Evolutionary conservation across 2,888 invertebrate species (phyloP).

Genomic region (Carcina quercana): DNA sequence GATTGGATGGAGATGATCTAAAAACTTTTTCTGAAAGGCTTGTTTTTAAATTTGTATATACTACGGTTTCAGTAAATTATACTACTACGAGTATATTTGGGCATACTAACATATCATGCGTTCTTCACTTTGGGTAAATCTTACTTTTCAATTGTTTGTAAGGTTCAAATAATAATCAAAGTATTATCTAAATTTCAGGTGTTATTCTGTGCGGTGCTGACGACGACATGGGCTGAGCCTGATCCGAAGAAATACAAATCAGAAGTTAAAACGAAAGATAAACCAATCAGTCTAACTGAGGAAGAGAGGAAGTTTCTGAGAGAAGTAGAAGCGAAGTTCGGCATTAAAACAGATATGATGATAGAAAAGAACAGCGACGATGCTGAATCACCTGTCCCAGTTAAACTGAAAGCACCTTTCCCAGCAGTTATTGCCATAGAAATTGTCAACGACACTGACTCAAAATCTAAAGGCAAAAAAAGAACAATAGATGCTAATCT

Average conservation of each 20-base stretch:
- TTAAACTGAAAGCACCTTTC: slow-evolving; percentile 33
- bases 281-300: slow-evolving; percentile 42
- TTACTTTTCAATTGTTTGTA: too few species aligned
- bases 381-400: slow-evolving; percentile 15
- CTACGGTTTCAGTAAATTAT: too few species aligned
- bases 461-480: slow-evolving; percentile 70
- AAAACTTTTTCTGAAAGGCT: too few species aligned
- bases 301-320: slow-evolving; percentile 61
- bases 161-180: too few species aligned
- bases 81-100: too few species aligned
- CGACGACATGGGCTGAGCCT: slow-evolving; percentile 39
- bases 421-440: slow-evolving; percentile 77
- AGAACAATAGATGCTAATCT: slow-evolving; percentile 83
- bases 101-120: too few species aligned
- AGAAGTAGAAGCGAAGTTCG: slow-evolving; percentile 66
- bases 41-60: too few species aligned
- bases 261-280: slow-evolving; percentile 37
- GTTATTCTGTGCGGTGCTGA: slow-evolving; percentile 37
- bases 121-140: too few species aligned
- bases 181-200: slow-evolving; percentile 48
- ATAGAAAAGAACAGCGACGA: slow-evolving; percentile 29
- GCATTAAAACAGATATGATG: slow-evolving; percentile 45
- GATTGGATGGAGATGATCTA: too few species aligned
- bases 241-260: slow-evolving; percentile 62
- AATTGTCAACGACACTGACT: slow-evolving; percentile 73